Conservation (phyloP, 2,888 invertebrate genomes). For the Macrosoma leucophasiata region DNA sequence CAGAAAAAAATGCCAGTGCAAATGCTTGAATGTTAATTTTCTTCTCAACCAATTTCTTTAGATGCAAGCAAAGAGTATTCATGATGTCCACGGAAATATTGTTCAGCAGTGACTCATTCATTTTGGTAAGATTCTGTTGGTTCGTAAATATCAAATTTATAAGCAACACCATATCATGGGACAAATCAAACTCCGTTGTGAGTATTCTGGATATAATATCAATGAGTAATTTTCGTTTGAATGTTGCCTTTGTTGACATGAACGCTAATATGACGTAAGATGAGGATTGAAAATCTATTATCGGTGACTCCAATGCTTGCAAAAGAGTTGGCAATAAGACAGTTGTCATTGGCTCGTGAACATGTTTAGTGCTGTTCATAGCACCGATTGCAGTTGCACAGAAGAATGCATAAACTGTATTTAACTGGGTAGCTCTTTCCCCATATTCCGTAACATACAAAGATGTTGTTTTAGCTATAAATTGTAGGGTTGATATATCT, state of each 20-base stretch:
- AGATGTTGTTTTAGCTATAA: conserved; percentile 43
- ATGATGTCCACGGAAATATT: conserved; percentile 58
- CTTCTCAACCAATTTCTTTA: conserved; percentile 71
- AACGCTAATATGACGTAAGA: conserved; percentile 84
- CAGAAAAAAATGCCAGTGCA: conserved; percentile 71
- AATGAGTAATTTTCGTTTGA: conserved; percentile 78
- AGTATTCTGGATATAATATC: conserved; percentile 72
- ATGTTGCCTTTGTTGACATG: conserved; percentile 77
- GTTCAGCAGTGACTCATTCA: conserved; percentile 70
- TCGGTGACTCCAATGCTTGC: conserved; percentile 80
- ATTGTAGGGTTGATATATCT: conserved; percentile 48
- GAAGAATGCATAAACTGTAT: conserved; percentile 87
- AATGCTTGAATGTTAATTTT: conserved; percentile 76
- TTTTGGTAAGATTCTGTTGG: conserved; percentile 67
- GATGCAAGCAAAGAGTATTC: conserved; percentile 47
- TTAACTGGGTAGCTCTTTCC: conserved; percentile 75
- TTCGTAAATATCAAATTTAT: conserved; percentile 82
- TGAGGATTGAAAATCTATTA: conserved; percentile 83
- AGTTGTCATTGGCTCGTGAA: conserved; percentile 80
- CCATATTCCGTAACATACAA: conserved; percentile 76
- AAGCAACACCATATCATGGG: conserved; percentile 78
- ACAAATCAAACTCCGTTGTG: conserved; percentile 51
- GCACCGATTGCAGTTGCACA: conserved; percentile 84
- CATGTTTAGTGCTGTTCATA: conserved; percentile 71
- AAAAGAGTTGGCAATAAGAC: conserved; percentile 82